Evolutionary conservation across 2,888 invertebrate species (phyloP), one percentile per base, ranked within the genome.

Genomic region (Andrena trimmerana): DNA sequence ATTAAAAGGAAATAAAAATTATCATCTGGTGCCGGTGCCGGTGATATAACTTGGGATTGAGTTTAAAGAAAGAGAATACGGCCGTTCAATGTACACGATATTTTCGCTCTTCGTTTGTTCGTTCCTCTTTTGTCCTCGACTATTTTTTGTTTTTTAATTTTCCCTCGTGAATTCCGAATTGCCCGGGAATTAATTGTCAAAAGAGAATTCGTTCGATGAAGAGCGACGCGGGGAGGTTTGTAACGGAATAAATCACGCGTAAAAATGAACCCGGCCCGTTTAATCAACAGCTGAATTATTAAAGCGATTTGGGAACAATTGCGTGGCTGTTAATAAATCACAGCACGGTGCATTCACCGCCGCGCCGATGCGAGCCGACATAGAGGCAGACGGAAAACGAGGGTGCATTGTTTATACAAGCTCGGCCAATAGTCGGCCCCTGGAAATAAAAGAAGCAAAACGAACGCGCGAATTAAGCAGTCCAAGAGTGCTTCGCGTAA

Each of bases 231-330:
- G 80, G 62, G 50, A 54, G 68, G 77, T 76, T 83, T 74, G 76
- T 78, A 82, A 63, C 72, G 80, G 72, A 85, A 90, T 92, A 91
- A 92, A 91, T 92, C 90, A 90, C 87, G 87, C 90, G 89, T 90
- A 92, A 92, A 93, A 93, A 92, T 92, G 90, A 91, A 92, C 90
- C 85, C 88, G 59, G 75, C 72, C 85, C 90, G 90, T 92, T 92
- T 93, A 92, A 94, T 93, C 92, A 94, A 93, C 92, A 92, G 90
- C 89, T 90, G 90, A 92, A 93, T 93, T 93, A 93, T 93, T 93
- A 91, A 90, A 92, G 87, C 90, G 89, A 90, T 93, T 91, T 89
- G 88, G 88, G 88, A 91, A 91, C 91, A 92, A 93, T 93, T 89
- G 90, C 86, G 82, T 87, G 83, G 79, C 83, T 90, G 91, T 93